phyloP scores from a whole-genome alignment of 2,797 vertebrate genomes.

The Pelobates cultripes region DNA sequence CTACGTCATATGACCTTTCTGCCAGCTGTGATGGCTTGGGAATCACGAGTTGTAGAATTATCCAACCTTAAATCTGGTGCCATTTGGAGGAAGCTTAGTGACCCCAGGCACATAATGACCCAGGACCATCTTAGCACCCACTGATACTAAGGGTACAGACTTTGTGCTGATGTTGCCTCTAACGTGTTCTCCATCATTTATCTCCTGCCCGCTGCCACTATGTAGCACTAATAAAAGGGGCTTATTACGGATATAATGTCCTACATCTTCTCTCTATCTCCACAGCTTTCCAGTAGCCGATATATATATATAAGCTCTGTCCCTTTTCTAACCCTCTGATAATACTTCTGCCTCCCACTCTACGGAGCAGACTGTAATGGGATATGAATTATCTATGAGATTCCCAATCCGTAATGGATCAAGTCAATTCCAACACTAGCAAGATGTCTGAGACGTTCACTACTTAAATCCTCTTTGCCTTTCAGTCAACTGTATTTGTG shows the following conservation, averaged over 20 bases:
- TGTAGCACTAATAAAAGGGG: background rate
- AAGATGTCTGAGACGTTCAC: background rate
- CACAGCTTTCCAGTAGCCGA: background rate
- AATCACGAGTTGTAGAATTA: background rate
- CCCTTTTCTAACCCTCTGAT: background rate
- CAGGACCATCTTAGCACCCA: background rate
- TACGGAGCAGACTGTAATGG: background rate
- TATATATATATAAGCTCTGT: background rate
- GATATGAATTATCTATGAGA: background rate
- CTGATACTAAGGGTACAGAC: background rate
- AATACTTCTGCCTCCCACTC: background rate
- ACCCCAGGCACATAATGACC: background rate
- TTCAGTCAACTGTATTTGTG: background rate
- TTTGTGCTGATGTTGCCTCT: background rate
- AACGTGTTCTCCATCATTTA: background rate
- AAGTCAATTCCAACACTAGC: background rate
- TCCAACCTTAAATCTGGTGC: constrained; percentile 16
- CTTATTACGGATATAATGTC: background rate
- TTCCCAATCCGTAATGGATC: background rate
- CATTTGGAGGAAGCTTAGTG: constrained; percentile 24
- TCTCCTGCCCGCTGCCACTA: background rate
- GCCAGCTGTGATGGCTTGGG: constrained; percentile 8
- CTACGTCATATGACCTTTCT: constrained; percentile 3
- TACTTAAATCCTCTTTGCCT: background rate
- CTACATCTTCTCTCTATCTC: background rate